Evolutionary conservation across 2,113 vertebrate species (phyloP), one percentile per base, ranked within the genome.

Genomic region (Hyaena hyaena): DNA sequence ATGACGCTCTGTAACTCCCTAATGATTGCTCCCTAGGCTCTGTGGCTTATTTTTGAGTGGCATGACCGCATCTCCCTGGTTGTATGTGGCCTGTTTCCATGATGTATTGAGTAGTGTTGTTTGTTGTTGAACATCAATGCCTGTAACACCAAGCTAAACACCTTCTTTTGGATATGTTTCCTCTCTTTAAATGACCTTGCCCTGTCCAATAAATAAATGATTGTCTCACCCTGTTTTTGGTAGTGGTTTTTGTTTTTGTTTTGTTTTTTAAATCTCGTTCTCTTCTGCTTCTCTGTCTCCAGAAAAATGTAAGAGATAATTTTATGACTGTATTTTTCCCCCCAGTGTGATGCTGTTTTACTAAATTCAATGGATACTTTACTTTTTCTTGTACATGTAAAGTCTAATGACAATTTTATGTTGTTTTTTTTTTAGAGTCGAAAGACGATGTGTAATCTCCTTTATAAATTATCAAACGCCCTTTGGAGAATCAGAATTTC

Each of bases 131-230:
- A 97, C 98, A 98, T 98, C 88, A 31, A 95, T 50, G 63, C 98
- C 97, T 98, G 76, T 98, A 96, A 97, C 97, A 98, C 94, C 98
- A 97, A 98, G 95, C 94, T 98, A 98, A 98, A 98, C 91, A 96
- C 96, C 96, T 95, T 98, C 77, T 98, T 98, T 98, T 98, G 71
- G 50, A 97, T 98, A 97, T 98, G 95, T 97, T 96, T 95, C 80
- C 95, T 98, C 98, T 98, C 95, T 95, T 94, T 95, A 95, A 98
- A 96, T 97, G 98, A 98, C 98, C 97, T 98, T 93, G 65, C 98
- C 97, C 98, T 97, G 98, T 98, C 98, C 97, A 99, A 98, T 99
- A 99, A 99, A 99, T 93, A 98, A 98, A 91, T 95, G 97, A 98
- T 98, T 98, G 95, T 98, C 98, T 98, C 91, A 97, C 96, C 7